Base-by-base conservation (phyloP, 2,797 vertebrate species). In the Chelon auratus region DNA sequence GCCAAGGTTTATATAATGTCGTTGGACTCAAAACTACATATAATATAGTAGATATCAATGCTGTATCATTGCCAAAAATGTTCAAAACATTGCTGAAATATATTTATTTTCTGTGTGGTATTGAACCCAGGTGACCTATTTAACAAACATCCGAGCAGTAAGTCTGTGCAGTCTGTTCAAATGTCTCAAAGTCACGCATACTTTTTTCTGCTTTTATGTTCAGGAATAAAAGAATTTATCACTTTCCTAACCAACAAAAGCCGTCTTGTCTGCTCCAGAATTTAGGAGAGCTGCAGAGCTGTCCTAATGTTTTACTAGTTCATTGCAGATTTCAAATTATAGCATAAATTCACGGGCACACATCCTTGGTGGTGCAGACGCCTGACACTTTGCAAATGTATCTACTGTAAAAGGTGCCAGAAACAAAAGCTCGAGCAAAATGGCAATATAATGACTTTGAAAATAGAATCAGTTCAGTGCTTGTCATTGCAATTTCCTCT, bases 361-460 rank as follows among this genome's bases (percentile, higher is more conserved):
- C 48, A 24, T 62, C 66, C 40, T 37, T 22, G 22, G n/a, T 71
- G 51, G 42, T 66, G 40, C 18, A 45, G 61, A 22, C 30, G 30
- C 17, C 18, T 18, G 66, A 69, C 50, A 52, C 37, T 62, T 26
- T 63, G 14, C 48, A 62, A 10, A 57, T 64, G 60, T 11, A 50
- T 67, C 43, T n/a, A 15, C 52, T 71, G 37, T 62, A 65, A 58
- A 78, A 69, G 70, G 33, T 80, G 42, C 54, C 71, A 56, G 54
- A 37, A 56, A 73, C 14, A 68, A 73, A 77, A 47, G 54, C 43
- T 53, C 24, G n/a, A 59, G 62, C 54, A 77, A 78, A 78, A 85
- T 73, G 36, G 45, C 68, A 66, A 54, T 71, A 73, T 76, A 66
- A 75, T 58, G 63, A 36, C 70, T 67, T 84, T 86, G 75, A 81